Conservation (phyloP, 1,140 invertebrate species). For the Andricus grossulariae region DNA sequence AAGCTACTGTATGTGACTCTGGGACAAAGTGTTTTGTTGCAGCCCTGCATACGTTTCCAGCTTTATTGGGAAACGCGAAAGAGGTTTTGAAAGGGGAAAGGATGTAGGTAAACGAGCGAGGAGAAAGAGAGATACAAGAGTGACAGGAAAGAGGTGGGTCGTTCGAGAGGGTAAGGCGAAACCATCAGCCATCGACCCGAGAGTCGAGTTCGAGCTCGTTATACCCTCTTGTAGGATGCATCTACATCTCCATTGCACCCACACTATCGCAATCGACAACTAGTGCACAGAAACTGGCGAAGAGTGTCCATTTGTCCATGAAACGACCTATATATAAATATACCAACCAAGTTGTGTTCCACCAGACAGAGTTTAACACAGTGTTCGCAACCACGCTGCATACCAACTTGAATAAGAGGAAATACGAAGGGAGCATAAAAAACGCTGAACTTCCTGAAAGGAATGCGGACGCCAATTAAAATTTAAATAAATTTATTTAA, state of each 20-base stretch:
- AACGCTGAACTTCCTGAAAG: constrained; percentile 4
- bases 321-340: not conserved
- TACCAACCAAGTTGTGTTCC: constrained; percentile 1
- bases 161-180: constrained; percentile 29
- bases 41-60: constrained; percentile 12
- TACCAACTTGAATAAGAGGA: constrained; percentile 18
- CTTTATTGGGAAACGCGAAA: constrained; percentile 21
- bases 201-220: constrained; percentile 39
- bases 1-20: not conserved
- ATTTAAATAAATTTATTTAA: constrained; percentile 11
- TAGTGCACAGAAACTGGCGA: constrained; percentile 3
- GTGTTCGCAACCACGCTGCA: constrained; percentile 15
- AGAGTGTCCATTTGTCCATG: constrained; percentile 12
- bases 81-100: not conserved
- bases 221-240: constrained; percentile 39
- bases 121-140: constrained; percentile 23
- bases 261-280: not conserved
- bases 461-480: not conserved
- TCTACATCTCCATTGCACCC: constrained; percentile 28
- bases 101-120: constrained; percentile 18
- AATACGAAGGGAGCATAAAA: not conserved
- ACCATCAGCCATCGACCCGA: constrained; percentile 38
- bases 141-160: constrained; percentile 27
- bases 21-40: not conserved
- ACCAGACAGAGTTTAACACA: constrained; percentile 11